Conservation (phyloP, 2,888 invertebrate species). For the Temnothorax unifasciatus region DNA sequence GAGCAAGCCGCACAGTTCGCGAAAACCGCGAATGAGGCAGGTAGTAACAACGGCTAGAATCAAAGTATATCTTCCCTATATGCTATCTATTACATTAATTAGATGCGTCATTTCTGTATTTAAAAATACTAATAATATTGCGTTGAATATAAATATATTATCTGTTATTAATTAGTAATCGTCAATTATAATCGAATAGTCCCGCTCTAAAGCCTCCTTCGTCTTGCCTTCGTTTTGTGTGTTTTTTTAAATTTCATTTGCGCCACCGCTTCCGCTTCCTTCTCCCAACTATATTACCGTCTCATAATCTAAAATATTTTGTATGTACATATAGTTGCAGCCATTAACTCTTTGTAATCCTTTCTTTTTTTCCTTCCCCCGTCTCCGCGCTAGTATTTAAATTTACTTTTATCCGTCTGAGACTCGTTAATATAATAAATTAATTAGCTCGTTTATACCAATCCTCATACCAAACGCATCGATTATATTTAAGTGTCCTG, state of each 20-base stretch:
- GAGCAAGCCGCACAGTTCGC: conserved; percentile 76
- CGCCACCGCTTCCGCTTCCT: conserved; percentile 38
- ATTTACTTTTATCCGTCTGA: conserved; percentile 78
- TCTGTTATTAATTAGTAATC: conserved; percentile 79
- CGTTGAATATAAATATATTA: conserved; percentile 84
- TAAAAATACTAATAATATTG: conserved; percentile 84
- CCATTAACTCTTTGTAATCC: conserved; percentile 63
- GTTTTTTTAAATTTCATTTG: conserved; percentile 61
- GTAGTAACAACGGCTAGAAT: conserved; percentile 78
- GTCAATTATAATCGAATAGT: conserved; percentile 76
- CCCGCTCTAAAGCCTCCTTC: conserved; percentile 62
- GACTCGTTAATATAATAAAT: conserved; percentile 80
- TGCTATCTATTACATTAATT: conserved; percentile 81
- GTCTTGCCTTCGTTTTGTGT: conserved; percentile 56
- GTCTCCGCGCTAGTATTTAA: conserved; percentile 68
- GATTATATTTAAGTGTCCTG: conserved; percentile 64
- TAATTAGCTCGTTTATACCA: conserved; percentile 75
- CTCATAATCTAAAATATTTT: conserved; percentile 75
- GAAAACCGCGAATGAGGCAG: conserved; percentile 65
- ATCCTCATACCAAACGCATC: conserved; percentile 71
- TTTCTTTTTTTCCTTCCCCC: conserved; percentile 20
- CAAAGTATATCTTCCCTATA: conserved; percentile 80
- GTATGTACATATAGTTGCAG: conserved; percentile 76
- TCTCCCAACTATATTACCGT: conserved; percentile 43
- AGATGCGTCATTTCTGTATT: conserved; percentile 80